Evolutionary conservation across 2,113 vertebrate species (phyloP).

Genomic region (Cranoglanis bouderius): DNA sequence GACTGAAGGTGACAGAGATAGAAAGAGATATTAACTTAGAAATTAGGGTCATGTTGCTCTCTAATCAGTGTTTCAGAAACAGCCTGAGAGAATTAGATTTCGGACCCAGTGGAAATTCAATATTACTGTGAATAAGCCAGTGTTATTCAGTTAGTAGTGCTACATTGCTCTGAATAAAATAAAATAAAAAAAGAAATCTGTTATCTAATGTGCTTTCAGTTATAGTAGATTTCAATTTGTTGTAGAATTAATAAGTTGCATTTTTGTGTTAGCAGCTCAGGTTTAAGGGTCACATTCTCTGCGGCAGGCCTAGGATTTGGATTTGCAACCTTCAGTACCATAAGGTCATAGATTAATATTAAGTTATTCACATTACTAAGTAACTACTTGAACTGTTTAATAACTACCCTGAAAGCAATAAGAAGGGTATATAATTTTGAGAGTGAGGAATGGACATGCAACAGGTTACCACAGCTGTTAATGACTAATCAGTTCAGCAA

Average conservation of each 20-base stretch:
- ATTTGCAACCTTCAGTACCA: background rate
- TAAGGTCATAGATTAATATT: background rate
- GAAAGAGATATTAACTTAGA: background rate
- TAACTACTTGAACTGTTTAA: background rate
- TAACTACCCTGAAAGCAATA: background rate
- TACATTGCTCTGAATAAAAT: background rate
- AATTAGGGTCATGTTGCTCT: slow-evolving; percentile 20
- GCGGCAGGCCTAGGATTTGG: background rate
- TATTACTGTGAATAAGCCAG: background rate
- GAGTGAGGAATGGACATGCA: background rate
- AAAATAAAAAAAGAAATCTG: background rate
- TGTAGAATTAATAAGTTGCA: background rate
- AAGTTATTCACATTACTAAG: background rate
- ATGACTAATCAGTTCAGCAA: background rate
- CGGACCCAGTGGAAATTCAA: background rate
- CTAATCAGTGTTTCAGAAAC: slow-evolving; percentile 19
- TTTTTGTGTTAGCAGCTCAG: background rate
- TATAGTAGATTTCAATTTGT: too few species aligned
- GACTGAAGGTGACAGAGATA: slow-evolving; percentile 18
- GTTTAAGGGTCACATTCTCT: background rate
- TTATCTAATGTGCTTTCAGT: background rate
- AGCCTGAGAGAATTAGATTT: background rate
- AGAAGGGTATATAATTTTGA: background rate
- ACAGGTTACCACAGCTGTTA: background rate
- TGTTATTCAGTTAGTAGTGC: background rate